Percentiles rank a stretch among this genome's conserved stretches.
Evolutionary conservation across 2,797 vertebrate genomes (phyloP).

Genomic region (Coccyzus lansbergi): DNA sequence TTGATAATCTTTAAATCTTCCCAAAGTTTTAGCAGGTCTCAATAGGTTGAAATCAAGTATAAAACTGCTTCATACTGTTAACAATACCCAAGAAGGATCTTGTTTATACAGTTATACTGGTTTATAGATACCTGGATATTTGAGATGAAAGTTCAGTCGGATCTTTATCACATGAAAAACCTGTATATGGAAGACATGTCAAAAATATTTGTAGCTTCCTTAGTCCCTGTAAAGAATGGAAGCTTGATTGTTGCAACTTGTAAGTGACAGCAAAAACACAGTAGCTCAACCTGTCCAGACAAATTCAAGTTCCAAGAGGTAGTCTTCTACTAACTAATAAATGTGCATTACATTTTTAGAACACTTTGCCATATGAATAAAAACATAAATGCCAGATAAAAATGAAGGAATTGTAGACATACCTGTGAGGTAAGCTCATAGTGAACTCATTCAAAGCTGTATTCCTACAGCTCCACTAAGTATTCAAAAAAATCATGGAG

Average conservation of each 20-base stretch:
- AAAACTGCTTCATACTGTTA: not conserved
- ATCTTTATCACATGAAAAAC: not conserved
- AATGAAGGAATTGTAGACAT: not conserved
- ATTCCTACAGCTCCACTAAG: not conserved
- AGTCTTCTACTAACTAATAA: not conserved
- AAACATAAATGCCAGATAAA: not conserved
- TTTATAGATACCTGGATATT: not conserved
- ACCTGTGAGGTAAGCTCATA: not conserved
- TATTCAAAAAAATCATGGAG: not conserved
- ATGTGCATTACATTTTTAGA: not conserved
- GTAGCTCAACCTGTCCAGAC: not conserved
- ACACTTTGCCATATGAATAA: not conserved
- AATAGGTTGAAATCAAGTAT: not conserved
- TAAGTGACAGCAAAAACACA: not conserved
- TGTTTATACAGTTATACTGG: not conserved
- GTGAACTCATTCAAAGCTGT: not conserved
- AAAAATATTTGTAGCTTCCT: not conserved
- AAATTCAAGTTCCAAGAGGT: not conserved
- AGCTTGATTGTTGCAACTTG: fast-evolving
- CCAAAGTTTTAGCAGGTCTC: not conserved
- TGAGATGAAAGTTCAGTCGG: not conserved
- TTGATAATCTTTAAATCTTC: not conserved
- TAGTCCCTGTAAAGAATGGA: not conserved
- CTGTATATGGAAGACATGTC: not conserved
- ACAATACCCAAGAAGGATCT: not conserved